phyloP scores from a whole-genome alignment of 2,888 invertebrate genomes.

The Monoplex corrugatus region DNA sequence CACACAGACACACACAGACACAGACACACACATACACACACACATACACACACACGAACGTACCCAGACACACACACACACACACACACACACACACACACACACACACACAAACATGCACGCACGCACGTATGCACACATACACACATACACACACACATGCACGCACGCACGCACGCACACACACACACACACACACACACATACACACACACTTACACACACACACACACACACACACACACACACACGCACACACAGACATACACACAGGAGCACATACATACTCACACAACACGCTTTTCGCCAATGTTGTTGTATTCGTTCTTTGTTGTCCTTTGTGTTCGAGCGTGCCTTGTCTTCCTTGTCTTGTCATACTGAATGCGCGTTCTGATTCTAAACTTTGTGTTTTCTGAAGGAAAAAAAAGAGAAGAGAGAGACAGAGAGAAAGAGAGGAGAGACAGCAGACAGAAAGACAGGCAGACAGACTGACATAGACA shows the following conservation, averaged over 20 bases:
- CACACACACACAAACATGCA: background rate
- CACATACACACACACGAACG: background rate
- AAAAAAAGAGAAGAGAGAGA: background rate
- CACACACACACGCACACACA: background rate
- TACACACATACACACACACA: constrained; percentile 13
- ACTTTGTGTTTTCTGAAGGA: too few relatives aligned
- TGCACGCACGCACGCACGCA: background rate
- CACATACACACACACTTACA: background rate
- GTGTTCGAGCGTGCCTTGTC: too few relatives aligned
- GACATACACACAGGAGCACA: background rate
- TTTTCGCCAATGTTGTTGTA: too few relatives aligned
- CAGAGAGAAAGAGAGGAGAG: background rate
- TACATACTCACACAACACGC: too few relatives aligned
- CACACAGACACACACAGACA: background rate
- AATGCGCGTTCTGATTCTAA: too few relatives aligned
- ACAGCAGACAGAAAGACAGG: background rate
- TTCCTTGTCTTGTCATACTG: too few relatives aligned
- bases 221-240: constrained; percentile 11
- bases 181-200: constrained; percentile 4
- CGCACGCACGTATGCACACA: background rate
- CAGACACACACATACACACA: background rate
- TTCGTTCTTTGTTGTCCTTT: too few relatives aligned
- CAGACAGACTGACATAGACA: background rate
- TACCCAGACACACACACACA: background rate
- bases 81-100: constrained; percentile 7